Evolutionary conservation across 2,888 invertebrate genomes (phyloP), one percentile per base, ranked within the genome.

Genomic region (Plebejus anna): DNA sequence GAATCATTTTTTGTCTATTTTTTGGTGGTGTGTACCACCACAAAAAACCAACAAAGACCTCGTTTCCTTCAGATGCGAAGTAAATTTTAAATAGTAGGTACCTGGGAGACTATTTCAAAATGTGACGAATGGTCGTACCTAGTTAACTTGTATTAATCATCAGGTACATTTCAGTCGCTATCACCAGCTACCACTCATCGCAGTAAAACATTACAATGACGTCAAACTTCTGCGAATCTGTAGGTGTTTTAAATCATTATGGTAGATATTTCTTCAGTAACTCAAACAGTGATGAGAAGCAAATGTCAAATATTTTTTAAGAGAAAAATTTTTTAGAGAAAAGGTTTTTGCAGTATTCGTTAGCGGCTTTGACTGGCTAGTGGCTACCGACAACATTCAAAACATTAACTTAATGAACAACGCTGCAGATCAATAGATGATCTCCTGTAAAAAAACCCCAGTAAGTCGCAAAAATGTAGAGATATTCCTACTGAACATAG

Each of bases 41-140:
- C 61, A 59, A 66, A 61, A 66, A 66, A 66, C 32, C 36, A 66
- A 66, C 66, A 66, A 66, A 66, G 32, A 66, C 32, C 32, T 66
- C 32, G 11, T 66, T 66, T 66, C 32, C 32, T 32, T 32, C 32
- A 66, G 66, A 32, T 32, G 32, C 32, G 32, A 13, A 66, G 61
- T 66, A 28, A 66, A 32, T 32, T 66, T 66, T 66, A 13, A 32
- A 36, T 13, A 66, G 13, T 16, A 55, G 55, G 11, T 55, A 66
- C 61, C 61, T 66, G 61, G 16, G 66, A 32, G 22, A 32, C 16
- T 13, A 32, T 66, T 66, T 66, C 4, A 32, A 13, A 13, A 66
- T 66, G 13, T 32, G 32, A 66, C 22, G 16, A 32, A 36, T 32
- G 32, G 32, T 16, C 5, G 5, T 6, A 22, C 22, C 22, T 22